Percentiles rank a stretch among this genome's conserved stretches.
Evolutionary conservation across 2,888 invertebrate genomes (phyloP).

Genomic region (Drosophila pegasa): DNA sequence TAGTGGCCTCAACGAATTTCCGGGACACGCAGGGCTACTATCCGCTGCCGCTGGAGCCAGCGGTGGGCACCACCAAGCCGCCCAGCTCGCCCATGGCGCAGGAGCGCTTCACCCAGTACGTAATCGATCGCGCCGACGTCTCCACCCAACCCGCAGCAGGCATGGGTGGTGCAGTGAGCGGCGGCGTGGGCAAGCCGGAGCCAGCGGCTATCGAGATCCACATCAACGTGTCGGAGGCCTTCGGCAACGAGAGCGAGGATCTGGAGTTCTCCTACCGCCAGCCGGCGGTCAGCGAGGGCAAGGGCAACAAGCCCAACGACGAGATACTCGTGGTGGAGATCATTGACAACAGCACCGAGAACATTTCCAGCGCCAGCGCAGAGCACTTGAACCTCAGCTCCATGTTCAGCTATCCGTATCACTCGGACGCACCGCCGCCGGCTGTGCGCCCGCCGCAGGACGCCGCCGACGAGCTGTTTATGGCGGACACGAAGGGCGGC

Average conservation of each 20-base stretch:
- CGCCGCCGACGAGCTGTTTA: slow-evolving; percentile 81
- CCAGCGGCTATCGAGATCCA: slow-evolving; percentile 84
- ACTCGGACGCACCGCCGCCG: slow-evolving; percentile 60
- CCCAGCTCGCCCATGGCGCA: slow-evolving; percentile 59
- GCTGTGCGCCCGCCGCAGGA: slow-evolving; percentile 65
- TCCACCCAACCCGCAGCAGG: slow-evolving; percentile 76
- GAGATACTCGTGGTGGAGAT: slow-evolving; percentile 84
- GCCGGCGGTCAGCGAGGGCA: slow-evolving; percentile 38
- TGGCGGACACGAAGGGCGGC: slow-evolving; percentile 67
- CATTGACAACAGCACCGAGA: slow-evolving; percentile 80
- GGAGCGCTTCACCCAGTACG: slow-evolving; percentile 83
- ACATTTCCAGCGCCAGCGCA: slow-evolving; percentile 52
- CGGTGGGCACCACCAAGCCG: slow-evolving; percentile 63
- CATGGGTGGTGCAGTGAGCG: slow-evolving; percentile 5
- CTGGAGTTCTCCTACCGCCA: slow-evolving; percentile 83
- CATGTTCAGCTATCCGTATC: slow-evolving; percentile 69
- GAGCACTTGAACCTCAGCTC: slow-evolving; percentile 71
- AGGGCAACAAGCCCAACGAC: slow-evolving; percentile 72
- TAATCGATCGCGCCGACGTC: slow-evolving; percentile 81
- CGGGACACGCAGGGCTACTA: slow-evolving; percentile 71
- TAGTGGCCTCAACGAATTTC: slow-evolving; percentile 83
- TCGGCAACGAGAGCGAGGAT: slow-evolving; percentile 83
- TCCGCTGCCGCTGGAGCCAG: slow-evolving; percentile 40
- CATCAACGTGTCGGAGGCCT: slow-evolving; percentile 83
- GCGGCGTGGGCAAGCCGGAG: slow-evolving; percentile 75